Evolutionary conservation across 2,888 invertebrate genomes (phyloP).

Genomic region (Petrolisthes cinctipes): DNA sequence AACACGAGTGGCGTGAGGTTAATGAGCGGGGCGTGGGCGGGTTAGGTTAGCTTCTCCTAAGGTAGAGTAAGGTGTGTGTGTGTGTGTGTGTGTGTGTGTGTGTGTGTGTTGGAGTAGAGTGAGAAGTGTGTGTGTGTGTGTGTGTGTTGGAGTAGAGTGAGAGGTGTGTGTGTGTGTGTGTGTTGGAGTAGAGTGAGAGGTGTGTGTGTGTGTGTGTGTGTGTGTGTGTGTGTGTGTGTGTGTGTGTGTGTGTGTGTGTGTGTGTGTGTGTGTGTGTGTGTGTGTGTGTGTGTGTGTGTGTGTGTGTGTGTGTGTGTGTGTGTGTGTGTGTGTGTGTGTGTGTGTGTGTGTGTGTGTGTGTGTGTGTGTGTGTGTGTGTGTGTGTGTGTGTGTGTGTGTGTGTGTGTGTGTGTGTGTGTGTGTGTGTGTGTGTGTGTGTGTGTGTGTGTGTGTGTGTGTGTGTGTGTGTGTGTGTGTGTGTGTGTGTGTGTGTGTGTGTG

Average conservation of each 20-base stretch:
- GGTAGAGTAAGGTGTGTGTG: not conserved
- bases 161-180: not conserved
- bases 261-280: not conserved
- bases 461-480: not conserved
- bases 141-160: not conserved
- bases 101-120: not conserved
- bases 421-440: not conserved
- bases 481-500: not conserved
- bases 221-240: constrained; percentile 1
- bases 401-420: not conserved
- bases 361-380: not conserved
- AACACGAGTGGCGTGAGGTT: not conserved
- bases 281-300: not conserved
- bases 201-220: constrained; percentile 1
- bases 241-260: constrained; percentile 1
- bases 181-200: not conserved
- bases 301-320: constrained; percentile 1
- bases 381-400: not conserved
- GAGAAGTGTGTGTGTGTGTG: not conserved
- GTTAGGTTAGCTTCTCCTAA: not conserved
- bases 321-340: not conserved
- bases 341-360: not conserved
- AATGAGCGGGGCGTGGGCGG: not conserved
- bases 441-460: not conserved
- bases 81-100: constrained; percentile 1